Evolutionary conservation across 2,113 vertebrate genomes (phyloP).

Genomic region (Lepus americanus): DNA sequence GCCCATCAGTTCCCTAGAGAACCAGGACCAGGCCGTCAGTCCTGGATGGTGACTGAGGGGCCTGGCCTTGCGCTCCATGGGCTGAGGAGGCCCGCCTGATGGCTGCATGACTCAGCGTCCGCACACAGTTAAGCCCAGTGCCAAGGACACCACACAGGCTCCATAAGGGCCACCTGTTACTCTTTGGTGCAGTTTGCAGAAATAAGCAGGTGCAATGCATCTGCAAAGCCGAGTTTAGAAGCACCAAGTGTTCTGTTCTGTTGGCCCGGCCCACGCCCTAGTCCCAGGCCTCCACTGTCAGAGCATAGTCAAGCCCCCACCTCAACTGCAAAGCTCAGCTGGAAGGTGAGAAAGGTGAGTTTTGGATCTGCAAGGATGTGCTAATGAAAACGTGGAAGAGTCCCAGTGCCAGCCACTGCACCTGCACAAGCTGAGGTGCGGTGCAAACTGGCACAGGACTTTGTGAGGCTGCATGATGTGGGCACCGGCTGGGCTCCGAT

Average conservation of each 20-base stretch:
- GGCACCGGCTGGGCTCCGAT: neutral
- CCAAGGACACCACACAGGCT: neutral
- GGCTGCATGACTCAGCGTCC: neutral
- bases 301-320: neutral
- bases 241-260: neutral
- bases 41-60: neutral
- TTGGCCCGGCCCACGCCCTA: neutral
- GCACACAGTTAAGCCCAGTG: neutral
- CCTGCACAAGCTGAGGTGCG: neutral
- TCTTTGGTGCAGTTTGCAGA: conserved; percentile 44
- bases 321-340: neutral
- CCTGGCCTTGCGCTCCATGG: neutral
- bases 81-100: neutral
- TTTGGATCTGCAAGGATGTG: neutral
- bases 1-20: neutral
- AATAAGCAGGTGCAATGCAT: neutral
- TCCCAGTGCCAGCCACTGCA: neutral
- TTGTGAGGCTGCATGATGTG: neutral
- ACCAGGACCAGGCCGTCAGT: neutral
- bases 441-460: neutral
- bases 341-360: neutral
- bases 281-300: too few relatives aligned
- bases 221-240: neutral
- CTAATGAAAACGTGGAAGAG: neutral
- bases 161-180: neutral